Conservation (phyloP, 2,888 invertebrate genomes). For the Chymomyza amoena region DNA sequence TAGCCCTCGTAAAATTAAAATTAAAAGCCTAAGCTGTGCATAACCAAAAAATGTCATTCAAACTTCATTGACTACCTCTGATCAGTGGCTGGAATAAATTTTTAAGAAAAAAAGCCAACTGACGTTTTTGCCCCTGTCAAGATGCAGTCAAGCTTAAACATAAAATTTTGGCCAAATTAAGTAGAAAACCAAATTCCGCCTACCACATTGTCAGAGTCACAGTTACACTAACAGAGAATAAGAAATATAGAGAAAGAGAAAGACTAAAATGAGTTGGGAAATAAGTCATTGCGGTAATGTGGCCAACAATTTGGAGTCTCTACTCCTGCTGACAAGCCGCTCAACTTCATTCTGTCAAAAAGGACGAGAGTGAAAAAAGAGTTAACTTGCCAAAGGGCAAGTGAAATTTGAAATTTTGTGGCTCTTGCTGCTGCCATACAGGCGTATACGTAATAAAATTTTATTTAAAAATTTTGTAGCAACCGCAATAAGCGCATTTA, state of each 20-base stretch:
- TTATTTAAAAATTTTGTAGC: slow-evolving; percentile 21
- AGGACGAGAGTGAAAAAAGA: neutral
- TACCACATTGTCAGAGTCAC: slow-evolving; percentile 28
- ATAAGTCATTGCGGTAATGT: slow-evolving; percentile 52
- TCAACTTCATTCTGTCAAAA: slow-evolving; percentile 51
- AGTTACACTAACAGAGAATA: neutral
- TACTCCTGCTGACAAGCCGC: slow-evolving; percentile 24
- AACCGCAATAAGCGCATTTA: slow-evolving; percentile 33
- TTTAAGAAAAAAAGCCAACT: neutral
- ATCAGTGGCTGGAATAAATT: neutral
- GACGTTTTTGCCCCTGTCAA: neutral
- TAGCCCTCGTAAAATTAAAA: no score
- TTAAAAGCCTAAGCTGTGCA: no score
- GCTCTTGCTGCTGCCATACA: slow-evolving; percentile 42
- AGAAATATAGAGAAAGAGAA: neutral
- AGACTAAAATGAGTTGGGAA: neutral
- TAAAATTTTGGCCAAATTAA: slow-evolving; percentile 67
- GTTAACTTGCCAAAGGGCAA: slow-evolving; percentile 21
- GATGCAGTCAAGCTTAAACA: neutral
- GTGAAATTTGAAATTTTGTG: slow-evolving; percentile 53
- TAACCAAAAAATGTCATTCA: no score
- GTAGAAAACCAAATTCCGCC: slow-evolving; percentile 51
- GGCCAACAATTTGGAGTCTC: neutral
- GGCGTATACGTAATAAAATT: slow-evolving; percentile 57
- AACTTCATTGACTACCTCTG: no score